Percentiles rank a stretch among this genome's conserved stretches.
These are phyloP conservation scores for Coelogynopora nodosa DNA, from an alignment of 2,888 invertebrate species.

Conservation along the genomic window DNA sequence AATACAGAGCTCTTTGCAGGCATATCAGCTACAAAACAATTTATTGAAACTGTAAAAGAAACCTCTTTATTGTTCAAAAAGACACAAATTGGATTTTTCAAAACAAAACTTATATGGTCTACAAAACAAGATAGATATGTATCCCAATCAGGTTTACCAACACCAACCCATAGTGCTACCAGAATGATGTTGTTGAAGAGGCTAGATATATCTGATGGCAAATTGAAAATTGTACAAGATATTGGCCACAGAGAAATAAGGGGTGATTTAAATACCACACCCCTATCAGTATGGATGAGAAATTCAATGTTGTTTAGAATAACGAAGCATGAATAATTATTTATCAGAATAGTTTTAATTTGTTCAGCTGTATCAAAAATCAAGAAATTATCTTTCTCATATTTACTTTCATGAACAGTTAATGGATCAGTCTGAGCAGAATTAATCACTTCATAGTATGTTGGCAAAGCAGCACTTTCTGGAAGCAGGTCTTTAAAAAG, in stretches of 20 bases:
- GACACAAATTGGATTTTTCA: not conserved
- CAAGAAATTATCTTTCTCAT: not conserved
- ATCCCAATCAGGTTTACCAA: not conserved
- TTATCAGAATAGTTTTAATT: not conserved
- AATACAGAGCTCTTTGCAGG: slow-evolving; percentile 1
- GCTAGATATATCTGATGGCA: not conserved
- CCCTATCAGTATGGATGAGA: not conserved
- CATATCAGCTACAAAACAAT: slow-evolving; percentile 13
- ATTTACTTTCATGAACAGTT: not conserved
- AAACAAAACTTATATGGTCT: not conserved
- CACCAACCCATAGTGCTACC: not conserved
- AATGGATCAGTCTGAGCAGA: not conserved
- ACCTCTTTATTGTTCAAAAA: not conserved
- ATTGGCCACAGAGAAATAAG: not conserved
- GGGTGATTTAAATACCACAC: not conserved
- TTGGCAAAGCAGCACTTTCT: not conserved
- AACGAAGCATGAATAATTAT: not conserved
- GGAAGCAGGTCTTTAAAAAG: not conserved
- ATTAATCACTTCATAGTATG: slow-evolving; percentile 8
- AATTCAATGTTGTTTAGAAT: not conserved
- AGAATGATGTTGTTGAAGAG: not conserved
- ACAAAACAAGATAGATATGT: not conserved
- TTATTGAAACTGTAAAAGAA: not conserved
- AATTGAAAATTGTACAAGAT: not conserved
- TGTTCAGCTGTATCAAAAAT: not conserved